A percentile compares a stretch with the other conserved stretches of the same genome.
These are phyloP conservation scores for Microctonus brassicae DNA, from an alignment of 2,888 invertebrate species.

Conservation along the genomic window DNA sequence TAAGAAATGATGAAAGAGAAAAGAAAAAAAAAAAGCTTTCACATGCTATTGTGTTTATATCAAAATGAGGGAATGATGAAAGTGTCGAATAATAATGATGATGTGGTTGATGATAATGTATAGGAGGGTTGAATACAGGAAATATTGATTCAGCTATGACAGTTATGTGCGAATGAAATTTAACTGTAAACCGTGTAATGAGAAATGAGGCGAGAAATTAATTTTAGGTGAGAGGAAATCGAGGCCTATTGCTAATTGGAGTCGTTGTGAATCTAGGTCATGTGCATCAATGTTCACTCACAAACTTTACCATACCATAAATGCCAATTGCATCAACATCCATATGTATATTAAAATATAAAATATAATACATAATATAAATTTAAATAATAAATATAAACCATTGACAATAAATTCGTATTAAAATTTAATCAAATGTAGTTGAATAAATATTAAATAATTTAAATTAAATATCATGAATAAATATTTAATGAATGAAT, in stretches of 20 bases:
- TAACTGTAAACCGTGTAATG: neutral
- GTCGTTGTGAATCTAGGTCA: slow-evolving; percentile 18
- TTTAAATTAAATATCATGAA: neutral
- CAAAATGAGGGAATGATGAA: neutral
- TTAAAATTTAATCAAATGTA: too few relatives aligned
- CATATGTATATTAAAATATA: neutral
- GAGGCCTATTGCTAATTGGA: slow-evolving; percentile 21
- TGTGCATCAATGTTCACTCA: slow-evolving; percentile 18
- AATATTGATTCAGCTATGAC: neutral
- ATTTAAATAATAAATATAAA: too few relatives aligned
- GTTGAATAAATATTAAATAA: too few relatives aligned
- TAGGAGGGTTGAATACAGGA: neutral
- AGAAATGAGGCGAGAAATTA: neutral
- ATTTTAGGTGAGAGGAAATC: slow-evolving; percentile 11
- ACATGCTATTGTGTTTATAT: neutral
- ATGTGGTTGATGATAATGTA: neutral
- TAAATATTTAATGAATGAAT: neutral
- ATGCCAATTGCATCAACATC: neutral
- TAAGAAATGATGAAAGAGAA: neutral
- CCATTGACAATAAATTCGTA: too few relatives aligned
- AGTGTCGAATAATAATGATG: neutral
- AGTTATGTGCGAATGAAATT: neutral
- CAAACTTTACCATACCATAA: slow-evolving; percentile 1
- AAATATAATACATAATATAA: too few relatives aligned
- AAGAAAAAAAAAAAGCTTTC: neutral